A percentile compares a stretch with the other conserved stretches of the same genome.
phyloP scores from a whole-genome alignment of 2,797 vertebrate genomes.

The Oreochromis mossambicus region DNA sequence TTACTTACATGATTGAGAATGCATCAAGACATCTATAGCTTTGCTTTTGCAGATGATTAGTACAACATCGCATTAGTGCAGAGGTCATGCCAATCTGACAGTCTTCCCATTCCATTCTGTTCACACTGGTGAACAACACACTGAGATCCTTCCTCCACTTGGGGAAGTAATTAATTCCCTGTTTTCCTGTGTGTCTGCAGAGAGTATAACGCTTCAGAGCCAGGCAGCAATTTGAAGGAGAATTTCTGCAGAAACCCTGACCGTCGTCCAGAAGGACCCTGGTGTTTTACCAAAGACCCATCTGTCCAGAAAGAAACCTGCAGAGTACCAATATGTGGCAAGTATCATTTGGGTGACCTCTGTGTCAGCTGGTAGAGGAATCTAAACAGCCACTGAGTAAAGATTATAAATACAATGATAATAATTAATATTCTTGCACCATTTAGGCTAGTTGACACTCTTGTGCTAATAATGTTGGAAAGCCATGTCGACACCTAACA shows the following conservation, averaged over 20 bases:
- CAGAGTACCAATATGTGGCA: conserved; percentile 81
- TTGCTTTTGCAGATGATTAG: not conserved
- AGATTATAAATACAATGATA: not conserved
- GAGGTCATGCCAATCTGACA: too few relatives aligned
- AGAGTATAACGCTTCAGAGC: conserved; percentile 58
- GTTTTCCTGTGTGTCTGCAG: conserved; percentile 21
- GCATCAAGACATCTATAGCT: not conserved
- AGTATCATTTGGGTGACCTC: not conserved
- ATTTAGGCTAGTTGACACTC: not conserved
- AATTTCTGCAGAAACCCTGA: conserved; percentile 96
- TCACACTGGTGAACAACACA: too few relatives aligned
- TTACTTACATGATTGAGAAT: not conserved
- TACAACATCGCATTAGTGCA: too few relatives aligned
- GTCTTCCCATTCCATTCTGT: too few relatives aligned
- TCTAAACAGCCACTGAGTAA: not conserved
- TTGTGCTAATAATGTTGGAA: not conserved
- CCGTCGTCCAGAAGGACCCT: conserved; percentile 73
- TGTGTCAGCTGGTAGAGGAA: too few relatives aligned
- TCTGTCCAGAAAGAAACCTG: conserved; percentile 80
- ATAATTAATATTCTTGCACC: not conserved
- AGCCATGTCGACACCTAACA: not conserved
- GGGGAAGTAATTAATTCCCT: not conserved
- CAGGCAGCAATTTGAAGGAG: conserved; percentile 55
- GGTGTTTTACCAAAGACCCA: conserved; percentile 91
- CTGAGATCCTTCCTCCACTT: too few relatives aligned